Conservation (phyloP, 2,797 vertebrate genomes). For the Pipistrellus nathusii region DNA sequence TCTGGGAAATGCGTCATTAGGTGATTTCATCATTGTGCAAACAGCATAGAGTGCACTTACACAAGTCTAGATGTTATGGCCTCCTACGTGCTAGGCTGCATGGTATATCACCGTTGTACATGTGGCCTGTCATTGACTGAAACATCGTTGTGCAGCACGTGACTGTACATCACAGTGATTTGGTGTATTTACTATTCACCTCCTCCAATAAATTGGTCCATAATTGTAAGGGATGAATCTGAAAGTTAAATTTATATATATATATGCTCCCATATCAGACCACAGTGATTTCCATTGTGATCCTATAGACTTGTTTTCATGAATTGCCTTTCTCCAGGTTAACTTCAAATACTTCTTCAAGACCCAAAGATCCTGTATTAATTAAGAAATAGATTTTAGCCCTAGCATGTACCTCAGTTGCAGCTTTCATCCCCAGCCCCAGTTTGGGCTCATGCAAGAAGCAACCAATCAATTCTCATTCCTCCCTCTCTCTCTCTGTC, state of each 20-base stretch:
- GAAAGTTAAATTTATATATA: background rate
- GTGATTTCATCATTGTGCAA: background rate
- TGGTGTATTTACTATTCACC: background rate
- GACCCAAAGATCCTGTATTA: background rate
- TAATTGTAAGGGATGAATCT: background rate
- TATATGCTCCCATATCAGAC: background rate
- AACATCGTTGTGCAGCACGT: background rate
- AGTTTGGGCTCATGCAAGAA: no score
- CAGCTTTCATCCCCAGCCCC: no score
- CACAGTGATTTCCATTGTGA: background rate
- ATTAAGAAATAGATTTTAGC: background rate
- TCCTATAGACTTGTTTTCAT: background rate
- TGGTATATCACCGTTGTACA: background rate
- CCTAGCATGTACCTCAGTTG: no score
- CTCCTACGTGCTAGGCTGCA: background rate
- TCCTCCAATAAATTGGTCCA: background rate
- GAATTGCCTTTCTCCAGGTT: constrained; percentile 3
- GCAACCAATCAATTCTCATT: no score
- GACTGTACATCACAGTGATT: background rate
- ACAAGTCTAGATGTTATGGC: no score
- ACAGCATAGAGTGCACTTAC: background rate
- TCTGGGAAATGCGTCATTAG: background rate
- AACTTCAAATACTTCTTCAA: background rate
- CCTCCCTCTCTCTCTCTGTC: no score
- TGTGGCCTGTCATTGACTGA: background rate